phyloP scores from a whole-genome alignment of 2,797 vertebrate genomes.

The Intellagama lesueurii region DNA sequence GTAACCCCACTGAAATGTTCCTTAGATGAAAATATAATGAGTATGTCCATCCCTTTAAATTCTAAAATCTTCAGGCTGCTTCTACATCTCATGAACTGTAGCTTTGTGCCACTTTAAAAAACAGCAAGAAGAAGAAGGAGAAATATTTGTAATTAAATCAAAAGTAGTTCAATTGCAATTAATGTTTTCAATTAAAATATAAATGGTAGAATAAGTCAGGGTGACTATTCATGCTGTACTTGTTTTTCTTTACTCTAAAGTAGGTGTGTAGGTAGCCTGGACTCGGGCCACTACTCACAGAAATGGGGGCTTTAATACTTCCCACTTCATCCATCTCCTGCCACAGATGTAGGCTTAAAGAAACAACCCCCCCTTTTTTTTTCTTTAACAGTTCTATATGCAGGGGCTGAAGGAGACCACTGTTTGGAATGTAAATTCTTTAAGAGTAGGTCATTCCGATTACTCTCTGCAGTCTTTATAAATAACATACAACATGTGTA shows the following conservation, averaged over 20 bases:
- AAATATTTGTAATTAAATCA: too few species aligned
- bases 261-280: neutral
- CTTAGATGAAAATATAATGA: constrained; percentile 16
- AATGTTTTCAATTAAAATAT: neutral
- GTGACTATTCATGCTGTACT: neutral
- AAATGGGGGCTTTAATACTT: neutral
- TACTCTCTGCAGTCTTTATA: too few species aligned
- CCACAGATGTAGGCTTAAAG: neutral
- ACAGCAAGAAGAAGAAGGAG: neutral
- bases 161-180: neutral
- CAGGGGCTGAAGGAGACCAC: too few species aligned
- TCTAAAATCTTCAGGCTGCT: neutral
- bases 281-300: neutral
- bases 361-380: neutral
- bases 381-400: neutral
- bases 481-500: too few species aligned
- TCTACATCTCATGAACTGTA: constrained; percentile 5
- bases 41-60: neutral
- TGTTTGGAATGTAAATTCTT: neutral
- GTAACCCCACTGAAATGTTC: neutral
- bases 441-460: too few species aligned
- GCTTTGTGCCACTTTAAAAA: neutral
- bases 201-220: neutral
- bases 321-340: neutral
- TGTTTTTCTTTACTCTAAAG: neutral